phyloP scores from a whole-genome alignment of 2,113 vertebrate species.

The Collichthys lucidus region DNA sequence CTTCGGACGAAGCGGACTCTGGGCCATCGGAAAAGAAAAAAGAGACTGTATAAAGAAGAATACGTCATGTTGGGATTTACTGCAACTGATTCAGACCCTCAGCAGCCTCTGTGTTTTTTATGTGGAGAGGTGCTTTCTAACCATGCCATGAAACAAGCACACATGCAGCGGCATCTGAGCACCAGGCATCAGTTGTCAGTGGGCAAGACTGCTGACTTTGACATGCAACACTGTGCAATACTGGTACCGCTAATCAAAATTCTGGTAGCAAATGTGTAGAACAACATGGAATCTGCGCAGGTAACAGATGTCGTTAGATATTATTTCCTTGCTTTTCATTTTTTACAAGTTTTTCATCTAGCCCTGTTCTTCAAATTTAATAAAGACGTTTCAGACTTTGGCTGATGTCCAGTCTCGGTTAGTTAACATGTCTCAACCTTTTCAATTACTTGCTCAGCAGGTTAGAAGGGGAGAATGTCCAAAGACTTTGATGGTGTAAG shows the following conservation, averaged over 20 bases:
- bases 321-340: background rate
- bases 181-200: too few relatives aligned
- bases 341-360: background rate
- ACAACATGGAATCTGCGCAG: background rate
- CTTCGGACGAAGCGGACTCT: too few relatives aligned
- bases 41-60: too few relatives aligned
- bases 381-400: background rate
- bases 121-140: too few relatives aligned
- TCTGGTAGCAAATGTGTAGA: background rate
- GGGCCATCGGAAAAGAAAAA: too few relatives aligned
- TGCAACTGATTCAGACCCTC: too few relatives aligned
- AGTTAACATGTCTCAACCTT: slow-evolving; percentile 47
- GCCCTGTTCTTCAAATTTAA: background rate
- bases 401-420: slow-evolving; percentile 3
- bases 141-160: too few relatives aligned
- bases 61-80: too few relatives aligned
- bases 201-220: too few relatives aligned
- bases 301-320: background rate
- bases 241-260: background rate
- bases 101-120: too few relatives aligned
- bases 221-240: background rate
- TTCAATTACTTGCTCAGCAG: slow-evolving; percentile 54
- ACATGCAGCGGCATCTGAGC: too few relatives aligned
- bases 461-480: slow-evolving; percentile 41
- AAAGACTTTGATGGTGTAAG: slow-evolving; percentile 61